phyloP scores from a whole-genome alignment of 2,113 vertebrate genomes.

The Callionymus lyra region DNA sequence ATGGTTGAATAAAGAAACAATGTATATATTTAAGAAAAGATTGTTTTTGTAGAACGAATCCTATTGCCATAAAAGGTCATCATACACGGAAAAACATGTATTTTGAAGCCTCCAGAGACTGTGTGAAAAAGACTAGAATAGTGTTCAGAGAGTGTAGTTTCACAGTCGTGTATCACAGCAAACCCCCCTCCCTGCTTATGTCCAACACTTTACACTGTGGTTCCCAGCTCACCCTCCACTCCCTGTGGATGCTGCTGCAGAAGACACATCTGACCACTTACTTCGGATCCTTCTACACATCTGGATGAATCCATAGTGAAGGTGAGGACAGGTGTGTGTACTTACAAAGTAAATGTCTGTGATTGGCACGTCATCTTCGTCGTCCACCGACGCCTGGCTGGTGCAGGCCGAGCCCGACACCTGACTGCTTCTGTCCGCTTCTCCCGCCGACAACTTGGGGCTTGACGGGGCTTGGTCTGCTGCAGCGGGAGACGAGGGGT shows the following conservation, averaged over 20 bases:
- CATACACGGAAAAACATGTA: no score
- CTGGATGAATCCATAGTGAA: not conserved
- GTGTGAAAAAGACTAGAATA: no score
- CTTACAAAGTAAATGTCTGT: conserved; percentile 96
- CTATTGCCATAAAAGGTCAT: no score
- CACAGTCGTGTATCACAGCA: conserved; percentile 6
- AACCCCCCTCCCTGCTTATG: conserved; percentile 14
- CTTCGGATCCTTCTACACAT: not conserved
- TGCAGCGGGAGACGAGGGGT: conserved; percentile 33
- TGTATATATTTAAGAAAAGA: no score
- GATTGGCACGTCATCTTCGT: conserved; percentile 79
- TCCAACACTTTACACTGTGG: conserved; percentile 16
- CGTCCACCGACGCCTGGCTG: conserved; percentile 92
- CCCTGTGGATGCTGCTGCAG: conserved; percentile 39
- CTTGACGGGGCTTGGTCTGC: conserved; percentile 32
- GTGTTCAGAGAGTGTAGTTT: no score
- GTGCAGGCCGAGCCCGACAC: conserved; percentile 81
- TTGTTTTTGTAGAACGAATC: no score
- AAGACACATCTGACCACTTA: conserved; percentile 19
- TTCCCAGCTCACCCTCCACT: conserved; percentile 16
- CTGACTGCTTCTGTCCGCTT: conserved; percentile 68
- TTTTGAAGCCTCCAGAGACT: no score
- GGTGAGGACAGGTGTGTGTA: not conserved
- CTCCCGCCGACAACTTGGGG: conserved; percentile 56
- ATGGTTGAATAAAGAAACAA: no score